phyloP scores from a whole-genome alignment of 2,113 vertebrate genomes.

The Myiozetetes cayanensis region DNA sequence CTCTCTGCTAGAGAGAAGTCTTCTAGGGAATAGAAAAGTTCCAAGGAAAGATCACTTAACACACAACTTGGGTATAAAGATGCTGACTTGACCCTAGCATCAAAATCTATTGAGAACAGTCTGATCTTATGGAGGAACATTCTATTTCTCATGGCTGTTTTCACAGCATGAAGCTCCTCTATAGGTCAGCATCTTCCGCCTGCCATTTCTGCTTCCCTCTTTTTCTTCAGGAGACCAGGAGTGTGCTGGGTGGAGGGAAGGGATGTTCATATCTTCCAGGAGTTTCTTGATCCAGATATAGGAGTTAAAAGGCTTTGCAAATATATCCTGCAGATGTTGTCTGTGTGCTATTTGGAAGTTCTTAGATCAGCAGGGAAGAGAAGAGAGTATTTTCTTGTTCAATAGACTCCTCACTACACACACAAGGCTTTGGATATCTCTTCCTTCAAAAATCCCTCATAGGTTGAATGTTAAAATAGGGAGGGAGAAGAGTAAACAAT shows the following conservation, averaged over 20 bases:
- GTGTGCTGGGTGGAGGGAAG: neutral
- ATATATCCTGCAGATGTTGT: neutral
- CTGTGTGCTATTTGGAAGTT: neutral
- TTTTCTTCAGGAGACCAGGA: neutral
- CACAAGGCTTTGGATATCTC: neutral
- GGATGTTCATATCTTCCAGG: neutral
- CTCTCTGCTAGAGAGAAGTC: neutral
- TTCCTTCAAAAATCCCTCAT: neutral
- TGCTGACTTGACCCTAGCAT: neutral
- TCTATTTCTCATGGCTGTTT: neutral
- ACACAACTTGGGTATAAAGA: neutral
- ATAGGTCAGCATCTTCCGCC: neutral
- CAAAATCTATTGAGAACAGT: neutral
- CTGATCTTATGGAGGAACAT: neutral
- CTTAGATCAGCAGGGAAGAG: neutral
- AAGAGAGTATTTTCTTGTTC: neutral
- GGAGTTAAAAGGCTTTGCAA: neutral
- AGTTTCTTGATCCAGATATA: neutral
- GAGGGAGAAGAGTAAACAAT: neutral
- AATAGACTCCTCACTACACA: neutral
- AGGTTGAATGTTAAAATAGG: neutral
- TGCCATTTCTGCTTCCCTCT: neutral
- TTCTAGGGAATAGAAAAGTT: neutral
- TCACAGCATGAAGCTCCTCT: neutral
- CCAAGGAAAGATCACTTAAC: neutral